phyloP scores from a whole-genome alignment of 2,888 invertebrate species.

The Zhuqinia jingwanae region DNA sequence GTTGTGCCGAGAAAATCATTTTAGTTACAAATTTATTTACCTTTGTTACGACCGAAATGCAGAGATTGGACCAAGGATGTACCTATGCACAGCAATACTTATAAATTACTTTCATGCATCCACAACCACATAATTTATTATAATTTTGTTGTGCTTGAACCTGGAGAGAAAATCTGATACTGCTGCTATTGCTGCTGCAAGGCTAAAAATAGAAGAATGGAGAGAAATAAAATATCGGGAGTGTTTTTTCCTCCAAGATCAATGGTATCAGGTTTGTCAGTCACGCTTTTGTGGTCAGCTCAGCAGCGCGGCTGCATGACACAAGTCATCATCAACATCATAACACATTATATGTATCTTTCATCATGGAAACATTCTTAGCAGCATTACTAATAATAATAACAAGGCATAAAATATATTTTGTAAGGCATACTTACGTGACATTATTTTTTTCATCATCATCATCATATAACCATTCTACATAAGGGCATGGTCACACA shows the following conservation, averaged over 20 bases:
- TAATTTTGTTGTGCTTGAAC: background rate
- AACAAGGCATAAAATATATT: background rate
- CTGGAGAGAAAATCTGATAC: background rate
- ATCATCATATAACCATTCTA: too few species aligned
- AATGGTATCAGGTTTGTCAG: conserved; percentile 67
- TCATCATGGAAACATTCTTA: too few species aligned
- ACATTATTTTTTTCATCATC: too few species aligned
- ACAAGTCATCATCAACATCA: conserved; percentile 21
- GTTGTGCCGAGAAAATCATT: background rate
- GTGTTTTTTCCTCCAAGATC: conserved; percentile 22
- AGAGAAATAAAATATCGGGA: conserved; percentile 42
- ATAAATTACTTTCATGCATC: background rate
- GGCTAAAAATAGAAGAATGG: background rate
- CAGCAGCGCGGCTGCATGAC: background rate
- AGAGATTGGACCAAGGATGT: too few species aligned
- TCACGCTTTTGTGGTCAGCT: conserved; percentile 68
- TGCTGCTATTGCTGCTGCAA: background rate
- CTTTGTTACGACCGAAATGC: too few species aligned
- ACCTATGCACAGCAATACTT: too few species aligned
- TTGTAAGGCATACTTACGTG: too few species aligned
- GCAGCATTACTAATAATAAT: conserved; percentile 9
- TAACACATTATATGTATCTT: conserved; percentile 41
- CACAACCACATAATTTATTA: background rate
- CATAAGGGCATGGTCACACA: too few species aligned
- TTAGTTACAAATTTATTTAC: too few species aligned